These are phyloP conservation scores for Dipus sagitta DNA, from an alignment of 2,797 vertebrate species.

Conservation along the genomic window DNA sequence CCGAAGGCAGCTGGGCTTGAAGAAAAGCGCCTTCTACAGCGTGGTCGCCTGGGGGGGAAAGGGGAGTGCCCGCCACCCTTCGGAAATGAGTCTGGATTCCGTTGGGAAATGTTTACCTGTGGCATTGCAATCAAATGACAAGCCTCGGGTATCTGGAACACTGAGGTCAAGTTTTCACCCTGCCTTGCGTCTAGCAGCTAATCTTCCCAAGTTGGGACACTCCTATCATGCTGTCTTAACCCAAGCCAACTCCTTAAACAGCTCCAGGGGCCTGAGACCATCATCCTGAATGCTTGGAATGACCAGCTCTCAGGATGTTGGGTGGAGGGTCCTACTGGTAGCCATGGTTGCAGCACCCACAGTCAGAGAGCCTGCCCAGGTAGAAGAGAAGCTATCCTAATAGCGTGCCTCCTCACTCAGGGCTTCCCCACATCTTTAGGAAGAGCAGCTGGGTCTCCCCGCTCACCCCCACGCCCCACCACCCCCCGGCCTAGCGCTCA, in stretches of 20 bases:
- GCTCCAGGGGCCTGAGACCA: background rate
- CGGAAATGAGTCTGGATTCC: background rate
- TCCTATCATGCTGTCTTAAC: accelerated
- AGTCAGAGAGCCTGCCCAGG: background rate
- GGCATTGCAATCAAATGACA: no score
- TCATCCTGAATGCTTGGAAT: background rate
- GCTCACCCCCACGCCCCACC: background rate
- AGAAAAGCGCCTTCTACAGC: background rate
- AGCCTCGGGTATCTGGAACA: background rate
- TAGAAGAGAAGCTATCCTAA: background rate
- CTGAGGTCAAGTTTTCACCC: background rate
- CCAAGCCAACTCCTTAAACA: no score
- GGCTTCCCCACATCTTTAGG: background rate
- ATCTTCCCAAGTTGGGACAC: no score
- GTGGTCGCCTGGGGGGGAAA: background rate
- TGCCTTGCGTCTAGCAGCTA: background rate
- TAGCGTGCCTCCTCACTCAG: no score
- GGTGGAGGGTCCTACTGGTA: background rate
- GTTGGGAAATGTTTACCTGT: background rate
- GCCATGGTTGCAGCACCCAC: background rate
- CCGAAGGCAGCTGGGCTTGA: accelerated
- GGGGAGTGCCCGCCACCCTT: background rate
- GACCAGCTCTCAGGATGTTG: no score
- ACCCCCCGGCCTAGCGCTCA: accelerated
- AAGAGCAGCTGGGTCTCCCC: accelerated